These are phyloP conservation scores for Periophthalmodon schlosseri DNA, from an alignment of 2,113 vertebrate species.

Conservation along the genomic window DNA sequence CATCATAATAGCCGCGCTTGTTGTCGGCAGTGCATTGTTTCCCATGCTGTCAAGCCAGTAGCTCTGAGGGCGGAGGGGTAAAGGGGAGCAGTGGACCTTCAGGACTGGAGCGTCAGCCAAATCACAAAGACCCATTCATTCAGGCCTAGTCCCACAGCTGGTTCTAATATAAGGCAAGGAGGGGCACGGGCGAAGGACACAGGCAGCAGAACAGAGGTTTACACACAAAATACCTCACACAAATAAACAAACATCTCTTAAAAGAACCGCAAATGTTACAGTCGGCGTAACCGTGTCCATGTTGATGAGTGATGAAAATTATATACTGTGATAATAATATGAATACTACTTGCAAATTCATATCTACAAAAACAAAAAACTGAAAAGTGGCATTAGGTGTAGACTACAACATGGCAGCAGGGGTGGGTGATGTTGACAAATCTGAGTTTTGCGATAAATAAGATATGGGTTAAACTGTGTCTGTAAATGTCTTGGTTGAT, in stretches of 20 bases:
- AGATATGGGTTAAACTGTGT: neutral
- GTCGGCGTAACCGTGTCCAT: neutral
- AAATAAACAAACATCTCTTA: slow-evolving; percentile 64
- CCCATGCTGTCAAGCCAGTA: slow-evolving; percentile 61
- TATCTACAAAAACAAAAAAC: neutral
- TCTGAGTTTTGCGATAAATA: neutral
- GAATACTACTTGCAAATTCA: neutral
- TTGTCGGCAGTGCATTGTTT: slow-evolving; percentile 63
- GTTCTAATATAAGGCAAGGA: slow-evolving; percentile 79
- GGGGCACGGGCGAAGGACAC: slow-evolving; percentile 59
- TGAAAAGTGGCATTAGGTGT: neutral
- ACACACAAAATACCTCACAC: slow-evolving; percentile 48
- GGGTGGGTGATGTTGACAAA: neutral
- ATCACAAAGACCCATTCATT: slow-evolving; percentile 83
- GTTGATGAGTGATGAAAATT: neutral
- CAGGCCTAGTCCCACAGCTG: slow-evolving; percentile 76
- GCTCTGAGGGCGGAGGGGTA: slow-evolving; percentile 38
- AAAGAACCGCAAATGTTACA: slow-evolving; percentile 42
- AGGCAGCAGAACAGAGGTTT: slow-evolving; percentile 39
- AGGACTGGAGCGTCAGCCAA: slow-evolving; percentile 64
- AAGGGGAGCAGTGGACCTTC: slow-evolving; percentile 61
- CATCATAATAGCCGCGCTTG: slow-evolving; percentile 55
- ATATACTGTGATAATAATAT: too few relatives aligned
- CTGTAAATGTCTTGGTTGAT: neutral
- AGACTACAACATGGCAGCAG: neutral